Base-by-base conservation (phyloP, 2,888 invertebrate genomes). In the Gymnoscelis rufifasciata region DNA sequence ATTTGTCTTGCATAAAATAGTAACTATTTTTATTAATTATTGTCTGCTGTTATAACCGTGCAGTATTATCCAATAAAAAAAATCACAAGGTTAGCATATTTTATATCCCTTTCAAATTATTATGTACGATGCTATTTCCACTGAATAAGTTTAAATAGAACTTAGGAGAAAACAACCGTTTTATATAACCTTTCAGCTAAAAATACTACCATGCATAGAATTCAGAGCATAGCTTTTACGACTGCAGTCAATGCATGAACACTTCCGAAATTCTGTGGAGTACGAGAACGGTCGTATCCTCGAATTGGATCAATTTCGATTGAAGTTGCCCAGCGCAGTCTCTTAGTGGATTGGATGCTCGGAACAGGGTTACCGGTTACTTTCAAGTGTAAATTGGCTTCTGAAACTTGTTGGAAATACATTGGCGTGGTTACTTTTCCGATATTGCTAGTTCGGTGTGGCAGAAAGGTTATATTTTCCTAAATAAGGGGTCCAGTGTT, bases 271-370 rank as follows among this genome's bases (percentile, higher is more conserved):
- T 26, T 3, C 35, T 8, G 8, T 23, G 24, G 23, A 44, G 3
- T 10, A 11, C 5, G 23, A 44, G 3, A 8, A 11, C 5, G 14
- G 11, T 11, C 43, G 38, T 44, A 28, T 14, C 28, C 38, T 28
- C 35, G 43, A 50, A 54, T 54, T 55, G 55, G 50, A 51, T 55
- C 53, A 54, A 52, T 55, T 57, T 43, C 45, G 48, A 61, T 47
- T 45, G 56, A 54, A 56, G 39, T 51, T 43, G 46, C 42, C 43
- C 57, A 56, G 51, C 38, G 51, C 40, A 59, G 56, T 56, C 57
- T 64, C 59, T 68, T 60, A 66, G 62, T 54, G 59, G 66, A 68
- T 68, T 66, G 62, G 59, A 54, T 47, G 54, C 43, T 49, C 51
- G 57, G 29, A 55, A 50, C 56, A 54, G 56, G 33, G 37, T 41